phyloP scores from a whole-genome alignment of 2,113 vertebrate species.

The Felis catus region DNA sequence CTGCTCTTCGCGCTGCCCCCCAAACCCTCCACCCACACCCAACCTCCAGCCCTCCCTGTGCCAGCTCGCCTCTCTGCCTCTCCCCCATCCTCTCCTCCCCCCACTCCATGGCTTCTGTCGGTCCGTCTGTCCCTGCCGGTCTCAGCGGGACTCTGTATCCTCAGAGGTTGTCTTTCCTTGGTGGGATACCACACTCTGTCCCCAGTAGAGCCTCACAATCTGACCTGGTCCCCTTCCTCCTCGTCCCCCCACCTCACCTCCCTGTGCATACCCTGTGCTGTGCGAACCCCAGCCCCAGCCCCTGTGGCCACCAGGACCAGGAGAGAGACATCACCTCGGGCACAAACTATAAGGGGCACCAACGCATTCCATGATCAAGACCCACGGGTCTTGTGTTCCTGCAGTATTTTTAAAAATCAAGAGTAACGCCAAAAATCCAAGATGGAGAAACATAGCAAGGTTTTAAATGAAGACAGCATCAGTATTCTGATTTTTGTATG shows the following conservation, averaged over 20 bases:
- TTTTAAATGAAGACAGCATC: neutral
- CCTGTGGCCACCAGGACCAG: neutral
- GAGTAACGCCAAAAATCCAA: neutral
- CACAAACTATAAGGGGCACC: neutral
- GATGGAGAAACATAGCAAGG: neutral
- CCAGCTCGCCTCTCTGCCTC: neutral
- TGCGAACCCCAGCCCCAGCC: neutral
- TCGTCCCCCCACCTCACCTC: neutral
- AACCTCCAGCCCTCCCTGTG: accelerated
- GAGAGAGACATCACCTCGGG: neutral
- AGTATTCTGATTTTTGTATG: accelerated
- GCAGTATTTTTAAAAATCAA: neutral
- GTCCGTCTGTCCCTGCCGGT: neutral
- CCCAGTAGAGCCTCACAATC: neutral
- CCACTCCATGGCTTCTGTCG: neutral
- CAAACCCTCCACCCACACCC: accelerated
- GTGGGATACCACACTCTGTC: neutral
- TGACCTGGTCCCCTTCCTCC: accelerated
- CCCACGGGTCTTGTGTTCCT: accelerated
- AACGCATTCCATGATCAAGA: neutral
- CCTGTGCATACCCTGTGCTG: neutral
- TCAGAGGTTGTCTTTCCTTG: neutral
- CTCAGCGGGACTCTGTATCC: neutral
- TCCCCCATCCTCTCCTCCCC: neutral
- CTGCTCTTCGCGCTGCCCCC: neutral